Base-by-base conservation (phyloP, 2,113 vertebrate genomes). In the Notechis scutatus region DNA sequence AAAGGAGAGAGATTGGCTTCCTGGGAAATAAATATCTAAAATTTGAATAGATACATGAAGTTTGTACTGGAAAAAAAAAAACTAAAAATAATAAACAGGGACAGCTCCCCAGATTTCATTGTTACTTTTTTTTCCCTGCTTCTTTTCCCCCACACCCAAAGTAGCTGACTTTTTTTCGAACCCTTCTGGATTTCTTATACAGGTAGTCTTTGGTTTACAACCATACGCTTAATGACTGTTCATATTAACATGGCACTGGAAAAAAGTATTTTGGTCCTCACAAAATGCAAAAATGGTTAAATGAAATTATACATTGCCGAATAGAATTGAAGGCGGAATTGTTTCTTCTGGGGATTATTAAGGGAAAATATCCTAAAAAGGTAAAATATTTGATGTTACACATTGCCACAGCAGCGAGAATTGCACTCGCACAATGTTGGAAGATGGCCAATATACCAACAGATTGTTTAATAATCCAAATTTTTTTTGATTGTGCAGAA, bases 91-190 rank as follows among this genome's bases (percentile, higher is more conserved):
- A 20, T 7, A 3, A 74, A 74, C 69, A 74, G n/a, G n/a, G 14
- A 74, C 15, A 20, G 15, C n/a, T 64, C 6, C n/a, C n/a, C 69
- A 18, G 1, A 39, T 74, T 7, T 5, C n/a, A 20, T 34, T 74
- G n/a, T 74, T 74, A 6, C 64, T n/a, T 34, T n/a, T 2, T 2
- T 29, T 15, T 15, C 4, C 64, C 64, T 34, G 29, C 29, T 74
- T 34, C n/a, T 74, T 74, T 18, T 2, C 4, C 4, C 21, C 4
- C 3, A 0, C 14, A 50, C 42, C 12, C 4, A 0, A 26, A 64
- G 24, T 4, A 0, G 5, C 15, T 7, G 14, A 3, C 6, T 20
- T 34, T 34, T 34, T 18, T 39, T 74, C n/a, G 7, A 39, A 1
- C 18, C n/a, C 6, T 74, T 20, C 6, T 20, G n/a, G n/a, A 74